Conservation (phyloP, 1,140 invertebrate genomes). For the Pararge aegeria region DNA sequence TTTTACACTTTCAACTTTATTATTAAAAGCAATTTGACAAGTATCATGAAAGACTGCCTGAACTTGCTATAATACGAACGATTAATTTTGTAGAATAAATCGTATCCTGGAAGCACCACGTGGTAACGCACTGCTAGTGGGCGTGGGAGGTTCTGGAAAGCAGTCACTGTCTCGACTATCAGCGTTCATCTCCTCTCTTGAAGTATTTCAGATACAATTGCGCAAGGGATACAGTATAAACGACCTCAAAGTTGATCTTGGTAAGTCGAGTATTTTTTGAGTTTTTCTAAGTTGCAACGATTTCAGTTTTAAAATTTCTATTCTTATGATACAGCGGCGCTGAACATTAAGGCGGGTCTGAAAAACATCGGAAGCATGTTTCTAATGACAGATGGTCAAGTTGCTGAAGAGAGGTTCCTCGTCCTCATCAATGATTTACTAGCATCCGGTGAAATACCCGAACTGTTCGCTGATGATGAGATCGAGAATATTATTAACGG, state of each 20-base stretch:
- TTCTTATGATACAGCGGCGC: constrained; percentile 66
- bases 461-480: constrained; percentile 95
- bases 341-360: constrained; percentile 93
- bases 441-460: constrained; percentile 95
- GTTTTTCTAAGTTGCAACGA: not conserved
- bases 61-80: no score
- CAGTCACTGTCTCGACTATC: constrained; percentile 93
- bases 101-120: constrained; percentile 94
- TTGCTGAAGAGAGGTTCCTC: constrained; percentile 93
- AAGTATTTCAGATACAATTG: constrained; percentile 95
- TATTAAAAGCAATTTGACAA: no score
- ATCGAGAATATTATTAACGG: constrained; percentile 92
- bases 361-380: constrained; percentile 94
- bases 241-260: constrained; percentile 91
- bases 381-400: constrained; percentile 96
- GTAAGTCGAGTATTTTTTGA: constrained; percentile 37
- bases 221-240: constrained; percentile 92
- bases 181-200: constrained; percentile 92
- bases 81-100: constrained; percentile 90
- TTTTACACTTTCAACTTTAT: no score
- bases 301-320: no score
- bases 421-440: constrained; percentile 96
- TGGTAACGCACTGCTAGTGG: constrained; percentile 95
- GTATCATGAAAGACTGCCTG: no score
- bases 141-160: constrained; percentile 97